Evolutionary conservation across 2,888 invertebrate species (phyloP).

Genomic region (Luffia ferchaultella): DNA sequence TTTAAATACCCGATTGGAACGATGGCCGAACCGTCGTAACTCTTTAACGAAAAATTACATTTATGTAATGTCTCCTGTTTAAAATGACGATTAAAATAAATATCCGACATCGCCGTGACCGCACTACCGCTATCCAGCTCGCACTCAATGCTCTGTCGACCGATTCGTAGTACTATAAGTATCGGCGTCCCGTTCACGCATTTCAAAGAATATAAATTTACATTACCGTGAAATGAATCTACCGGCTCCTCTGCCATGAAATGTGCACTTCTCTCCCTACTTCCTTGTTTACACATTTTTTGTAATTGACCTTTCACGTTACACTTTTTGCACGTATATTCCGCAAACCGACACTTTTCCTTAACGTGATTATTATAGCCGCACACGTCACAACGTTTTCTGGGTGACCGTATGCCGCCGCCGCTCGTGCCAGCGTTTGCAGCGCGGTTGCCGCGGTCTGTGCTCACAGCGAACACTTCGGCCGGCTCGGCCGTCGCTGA

Average conservation of each 20-base stretch:
- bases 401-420: too few relatives aligned
- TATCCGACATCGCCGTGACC: background rate
- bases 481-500: background rate
- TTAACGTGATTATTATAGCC: background rate
- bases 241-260: background rate
- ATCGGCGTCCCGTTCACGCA: constrained; percentile 13
- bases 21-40: constrained; percentile 3
- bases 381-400: background rate
- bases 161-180: constrained; percentile 8
- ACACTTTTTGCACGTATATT: background rate
- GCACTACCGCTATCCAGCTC: constrained; percentile 15
- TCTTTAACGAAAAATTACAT: background rate
- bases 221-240: background rate
- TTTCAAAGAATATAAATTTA: constrained; percentile 5
- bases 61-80: background rate
- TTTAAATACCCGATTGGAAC: background rate
- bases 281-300: background rate
- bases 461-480: background rate
- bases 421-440: too few relatives aligned
- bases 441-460: background rate
- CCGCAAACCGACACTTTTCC: background rate
- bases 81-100: background rate
- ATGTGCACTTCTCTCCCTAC: background rate
- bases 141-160: constrained; percentile 8
- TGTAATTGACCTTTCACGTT: background rate